phyloP scores from a whole-genome alignment of 2,113 vertebrate genomes.

The Chrysemys picta region DNA sequence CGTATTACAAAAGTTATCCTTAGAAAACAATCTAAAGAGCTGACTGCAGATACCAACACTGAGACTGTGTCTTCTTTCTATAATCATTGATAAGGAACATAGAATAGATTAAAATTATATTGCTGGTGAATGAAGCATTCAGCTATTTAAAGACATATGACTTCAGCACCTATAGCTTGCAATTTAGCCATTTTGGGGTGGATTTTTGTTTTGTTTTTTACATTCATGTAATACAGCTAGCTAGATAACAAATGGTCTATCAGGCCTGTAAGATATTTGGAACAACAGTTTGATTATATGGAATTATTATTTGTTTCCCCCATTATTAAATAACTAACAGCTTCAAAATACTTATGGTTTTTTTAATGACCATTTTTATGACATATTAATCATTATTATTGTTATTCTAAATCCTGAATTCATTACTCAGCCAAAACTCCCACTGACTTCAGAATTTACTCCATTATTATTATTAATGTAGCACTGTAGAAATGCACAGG shows the following conservation, averaged over 20 bases:
- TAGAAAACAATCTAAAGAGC: not conserved
- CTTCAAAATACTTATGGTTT: not conserved
- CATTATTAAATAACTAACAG: not conserved
- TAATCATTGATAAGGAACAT: not conserved
- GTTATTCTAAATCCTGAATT: constrained; percentile 13
- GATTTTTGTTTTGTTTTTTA: not conserved
- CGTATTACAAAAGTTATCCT: constrained; percentile 6
- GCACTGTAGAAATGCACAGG: not conserved
- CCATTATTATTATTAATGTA: not conserved
- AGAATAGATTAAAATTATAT: not conserved
- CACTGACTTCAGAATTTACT: constrained; percentile 4
- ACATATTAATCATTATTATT: not conserved
- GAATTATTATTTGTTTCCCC: not conserved
- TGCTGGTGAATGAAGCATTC: not conserved
- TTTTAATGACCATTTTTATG: constrained; percentile 17
- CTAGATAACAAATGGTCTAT: not conserved
- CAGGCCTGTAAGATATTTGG: not conserved
- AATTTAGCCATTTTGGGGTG: not conserved
- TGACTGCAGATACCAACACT: not conserved
- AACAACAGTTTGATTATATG: not conserved
- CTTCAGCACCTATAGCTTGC: not conserved
- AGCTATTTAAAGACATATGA: not conserved
- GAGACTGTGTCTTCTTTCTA: not conserved
- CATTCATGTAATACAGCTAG: not conserved
- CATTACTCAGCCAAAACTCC: constrained; percentile 1